Conservation (phyloP, 2,888 invertebrate genomes). For the Hydrotaea diabolus region DNA sequence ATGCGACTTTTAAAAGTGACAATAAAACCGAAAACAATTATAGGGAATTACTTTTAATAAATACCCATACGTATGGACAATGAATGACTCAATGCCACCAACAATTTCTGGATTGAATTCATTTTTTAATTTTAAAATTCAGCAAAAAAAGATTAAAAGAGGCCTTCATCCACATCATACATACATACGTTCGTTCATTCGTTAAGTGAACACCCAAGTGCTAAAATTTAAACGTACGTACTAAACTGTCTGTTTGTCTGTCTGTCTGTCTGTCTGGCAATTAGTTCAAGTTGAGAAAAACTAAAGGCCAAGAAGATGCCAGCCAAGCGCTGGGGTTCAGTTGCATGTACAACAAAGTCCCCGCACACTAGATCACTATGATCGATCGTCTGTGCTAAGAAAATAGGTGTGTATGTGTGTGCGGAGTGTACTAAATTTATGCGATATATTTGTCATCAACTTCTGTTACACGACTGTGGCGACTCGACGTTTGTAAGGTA, state of each 20-base stretch:
- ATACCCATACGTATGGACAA: background rate
- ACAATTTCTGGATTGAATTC: background rate
- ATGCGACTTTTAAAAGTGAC: conserved; percentile 31
- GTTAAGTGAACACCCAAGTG: conserved; percentile 9
- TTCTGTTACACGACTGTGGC: too few species aligned
- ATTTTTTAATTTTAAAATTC: background rate
- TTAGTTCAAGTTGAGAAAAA: conserved; percentile 19
- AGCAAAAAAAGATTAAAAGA: background rate
- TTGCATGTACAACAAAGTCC: too few species aligned
- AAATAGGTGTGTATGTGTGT: background rate
- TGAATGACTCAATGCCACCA: conserved; percentile 45
- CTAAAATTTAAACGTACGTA: conserved; percentile 2
- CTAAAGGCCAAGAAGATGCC: background rate
- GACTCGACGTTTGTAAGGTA: background rate
- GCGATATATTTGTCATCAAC: background rate
- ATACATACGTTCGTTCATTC: background rate
- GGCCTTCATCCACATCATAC: background rate
- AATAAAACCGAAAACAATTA: conserved; percentile 41
- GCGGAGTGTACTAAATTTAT: background rate
- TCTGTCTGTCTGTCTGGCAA: too few species aligned
- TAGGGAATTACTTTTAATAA: conserved; percentile 17
- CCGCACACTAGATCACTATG: background rate
- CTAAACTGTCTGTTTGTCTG: too few species aligned
- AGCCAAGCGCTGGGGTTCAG: background rate
- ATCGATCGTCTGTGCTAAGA: too few species aligned